Conservation (phyloP, 2,113 vertebrate species). For the Genyomyrus donnyi region DNA sequence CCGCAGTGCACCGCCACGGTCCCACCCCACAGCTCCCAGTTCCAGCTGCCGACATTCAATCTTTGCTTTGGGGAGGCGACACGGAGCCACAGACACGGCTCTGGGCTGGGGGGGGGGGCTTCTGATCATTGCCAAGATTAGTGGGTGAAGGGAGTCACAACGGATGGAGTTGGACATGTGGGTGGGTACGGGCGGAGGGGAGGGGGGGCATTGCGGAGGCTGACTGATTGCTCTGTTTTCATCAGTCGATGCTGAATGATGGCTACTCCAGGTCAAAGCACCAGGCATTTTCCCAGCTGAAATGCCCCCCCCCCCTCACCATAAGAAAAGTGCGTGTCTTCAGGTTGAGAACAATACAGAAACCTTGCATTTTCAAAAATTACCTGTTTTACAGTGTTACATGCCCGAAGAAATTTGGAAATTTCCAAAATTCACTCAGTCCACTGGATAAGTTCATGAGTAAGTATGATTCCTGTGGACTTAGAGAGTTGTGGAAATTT, state of each 20-base stretch:
- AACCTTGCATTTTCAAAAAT: background rate
- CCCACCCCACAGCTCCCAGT: background rate
- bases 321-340: background rate
- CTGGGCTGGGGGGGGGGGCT: constrained; percentile 27
- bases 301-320: background rate
- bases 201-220: background rate
- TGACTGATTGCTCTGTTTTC: constrained; percentile 34
- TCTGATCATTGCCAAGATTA: constrained; percentile 41
- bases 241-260: constrained; percentile 35
- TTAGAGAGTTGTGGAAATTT: too few species aligned
- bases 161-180: constrained; percentile 7
- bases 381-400: background rate
- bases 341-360: background rate
- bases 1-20: background rate
- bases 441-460: background rate
- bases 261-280: constrained; percentile 22
- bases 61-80: constrained; percentile 9
- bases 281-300: background rate
- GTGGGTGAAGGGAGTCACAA: constrained; percentile 31
- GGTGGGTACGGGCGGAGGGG: background rate
- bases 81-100: constrained; percentile 24
- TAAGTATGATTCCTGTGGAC: background rate
- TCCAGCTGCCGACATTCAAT: constrained; percentile 33
- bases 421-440: background rate
- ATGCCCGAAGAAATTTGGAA: background rate